Base-by-base conservation (phyloP, 2,888 invertebrate genomes). In the Dryocosmus kuriphilus region DNA sequence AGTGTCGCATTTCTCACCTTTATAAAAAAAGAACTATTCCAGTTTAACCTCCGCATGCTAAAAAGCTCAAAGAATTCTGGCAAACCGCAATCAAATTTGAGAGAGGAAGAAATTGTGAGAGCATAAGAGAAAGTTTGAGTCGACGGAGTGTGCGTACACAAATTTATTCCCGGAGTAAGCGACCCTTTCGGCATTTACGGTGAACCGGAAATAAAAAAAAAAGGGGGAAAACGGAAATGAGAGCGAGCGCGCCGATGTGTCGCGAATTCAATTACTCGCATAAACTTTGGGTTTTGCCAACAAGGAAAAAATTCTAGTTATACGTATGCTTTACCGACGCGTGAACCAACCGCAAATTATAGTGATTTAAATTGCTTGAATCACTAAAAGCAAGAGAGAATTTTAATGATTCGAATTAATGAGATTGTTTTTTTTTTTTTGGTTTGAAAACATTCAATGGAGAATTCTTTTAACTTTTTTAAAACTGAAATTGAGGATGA, bases 131-230 rank as follows among this genome's bases (percentile, higher is more conserved):
- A 41, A 24, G 35, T 38, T 24, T 2, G 51, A 51, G 8, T 7
- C 5, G 8, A 51, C 7, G 0, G 8, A 51, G 51, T 51, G 16
- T 41, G 16, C 16, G 16, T 7, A 51, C n/a, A 51, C 41, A 41
- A 16, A 41, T 41, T 11, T 41, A 41, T 41, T 41, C 41, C 6
- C 16, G 41, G 41, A 16, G 51, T 46, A 30, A 51, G 30, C 30
- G 67, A 51, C 30, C 30, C 67, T 71, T 71, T 71, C 30, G 67
- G 46, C 30, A 51, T 71, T 51, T 46, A 71, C 30, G 46, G 8
- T 24, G 19, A 71, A 71, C 46, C 46, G 46, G 67, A 51, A 71
- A 71, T 30, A 14, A 71, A 67, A 27, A 41, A 19, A 22, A 67
- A 41, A 38, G 30, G 24, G 7, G 19, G 65, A 51, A 46, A 16